Conservation (phyloP, 2,888 invertebrate species). For the Geophilus truncorum region DNA sequence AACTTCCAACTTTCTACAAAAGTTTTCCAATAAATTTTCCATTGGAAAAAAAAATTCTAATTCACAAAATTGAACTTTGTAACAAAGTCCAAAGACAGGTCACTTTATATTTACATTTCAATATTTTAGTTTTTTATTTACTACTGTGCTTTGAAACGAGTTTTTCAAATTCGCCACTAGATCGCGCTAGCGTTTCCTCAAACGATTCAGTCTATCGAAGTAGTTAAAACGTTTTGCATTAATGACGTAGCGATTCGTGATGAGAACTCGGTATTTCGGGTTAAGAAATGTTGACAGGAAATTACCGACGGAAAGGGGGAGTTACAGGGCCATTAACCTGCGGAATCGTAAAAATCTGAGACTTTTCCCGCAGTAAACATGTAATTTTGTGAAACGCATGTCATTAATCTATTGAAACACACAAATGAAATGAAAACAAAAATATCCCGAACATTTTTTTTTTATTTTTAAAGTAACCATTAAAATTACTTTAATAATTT, state of each 20-base stretch:
- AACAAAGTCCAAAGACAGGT: too few species aligned
- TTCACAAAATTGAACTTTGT: too few species aligned
- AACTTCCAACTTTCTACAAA: too few species aligned
- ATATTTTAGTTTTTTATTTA: too few species aligned
- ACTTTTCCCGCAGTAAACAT: constrained; percentile 11
- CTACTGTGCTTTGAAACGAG: too few species aligned
- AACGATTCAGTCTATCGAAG: not conserved
- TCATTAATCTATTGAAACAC: not conserved
- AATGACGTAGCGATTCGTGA: not conserved
- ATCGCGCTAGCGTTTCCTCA: not conserved
- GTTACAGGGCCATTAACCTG: not conserved
- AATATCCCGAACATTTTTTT: not conserved
- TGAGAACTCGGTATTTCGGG: not conserved
- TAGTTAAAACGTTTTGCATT: constrained; percentile 8
- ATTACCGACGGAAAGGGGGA: not conserved
- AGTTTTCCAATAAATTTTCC: too few species aligned
- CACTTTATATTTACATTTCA: too few species aligned
- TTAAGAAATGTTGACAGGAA: constrained; percentile 5
- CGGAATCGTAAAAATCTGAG: constrained; percentile 1
- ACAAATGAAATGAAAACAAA: not conserved
- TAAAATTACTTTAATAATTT: not conserved
- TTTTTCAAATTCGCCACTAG: too few species aligned
- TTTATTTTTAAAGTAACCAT: not conserved
- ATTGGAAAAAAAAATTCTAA: too few species aligned
- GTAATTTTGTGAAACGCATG: not conserved